Evolutionary conservation across 2,113 vertebrate species (phyloP), one percentile per base, ranked within the genome.

Genomic region (Podocnemis expansa): DNA sequence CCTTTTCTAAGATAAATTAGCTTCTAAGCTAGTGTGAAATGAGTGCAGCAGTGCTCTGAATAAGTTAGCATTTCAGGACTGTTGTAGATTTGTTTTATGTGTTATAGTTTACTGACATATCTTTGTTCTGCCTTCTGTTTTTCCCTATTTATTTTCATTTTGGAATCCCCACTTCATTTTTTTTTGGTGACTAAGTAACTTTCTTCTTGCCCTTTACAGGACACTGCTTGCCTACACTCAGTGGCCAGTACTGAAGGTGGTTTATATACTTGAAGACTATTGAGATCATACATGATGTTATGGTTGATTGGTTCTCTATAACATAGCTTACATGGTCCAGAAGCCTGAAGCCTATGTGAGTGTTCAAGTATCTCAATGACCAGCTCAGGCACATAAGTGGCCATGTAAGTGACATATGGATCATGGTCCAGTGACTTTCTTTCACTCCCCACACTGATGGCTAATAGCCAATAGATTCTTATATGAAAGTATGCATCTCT

Each of bases 341-440:
- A 29, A 78, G 45, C 1, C 58, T n/a, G 67, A 91, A 85, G 16
- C 16, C 56, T 84, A 3, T n/a, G 21, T 6, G n/a, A 89, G 22
- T 8, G 4, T 27, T 41, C 75, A 49, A 5, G 29, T 19, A 47
- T 27, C 47, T 63, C 43, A 14, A n/a, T 56, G 34, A 29, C 80
- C 51, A 54, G 10, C 22, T 87, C n/a, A 78, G 38, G 22, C 9
- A 14, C 1, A 10, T 9, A 6, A 82, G n/a, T 22, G 78, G 54
- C 25, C 22, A 14, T 29, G 41, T 13, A 12, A 89, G 25, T 1
- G 1, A 21, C 12, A 29, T 83, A 75, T 0, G 0, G 0, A 0
- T 5, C 38, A 10, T 12, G 47, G 22, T 2, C 10, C 29, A 24
- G 31, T 67, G n/a, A 43, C 16, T 6, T 67, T 86, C 45, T 88